phyloP scores from a whole-genome alignment of 2,113 vertebrate species.

The Pao palembangensis region DNA sequence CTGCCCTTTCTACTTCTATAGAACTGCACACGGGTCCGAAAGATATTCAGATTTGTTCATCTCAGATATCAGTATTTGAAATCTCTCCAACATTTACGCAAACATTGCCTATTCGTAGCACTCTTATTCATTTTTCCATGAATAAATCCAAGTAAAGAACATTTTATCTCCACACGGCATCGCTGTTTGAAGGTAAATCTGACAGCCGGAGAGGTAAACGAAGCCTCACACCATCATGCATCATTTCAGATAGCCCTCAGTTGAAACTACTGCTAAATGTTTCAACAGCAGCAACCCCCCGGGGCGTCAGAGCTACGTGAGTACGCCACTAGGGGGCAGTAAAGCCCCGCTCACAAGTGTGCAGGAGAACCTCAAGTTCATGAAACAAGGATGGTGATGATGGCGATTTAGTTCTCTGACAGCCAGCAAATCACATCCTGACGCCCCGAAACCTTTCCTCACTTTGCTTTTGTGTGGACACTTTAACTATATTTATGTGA shows the following conservation, averaged over 20 bases:
- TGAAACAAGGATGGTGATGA: not conserved
- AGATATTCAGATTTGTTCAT: no score
- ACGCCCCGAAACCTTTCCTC: not conserved
- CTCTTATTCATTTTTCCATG: no score
- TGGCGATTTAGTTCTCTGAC: not conserved
- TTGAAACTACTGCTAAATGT: constrained; percentile 18
- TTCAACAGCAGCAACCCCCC: not conserved
- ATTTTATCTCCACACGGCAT: not conserved
- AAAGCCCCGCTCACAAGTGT: constrained; percentile 36
- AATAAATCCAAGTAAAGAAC: not conserved
- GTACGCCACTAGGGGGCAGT: constrained; percentile 68
- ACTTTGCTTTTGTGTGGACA: not conserved
- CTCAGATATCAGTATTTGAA: no score
- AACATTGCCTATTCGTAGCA: no score
- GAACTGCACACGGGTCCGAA: no score
- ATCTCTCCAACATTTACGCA: no score
- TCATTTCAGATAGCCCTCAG: not conserved
- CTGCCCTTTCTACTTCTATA: no score
- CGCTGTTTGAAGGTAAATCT: not conserved
- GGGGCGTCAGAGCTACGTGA: no score
- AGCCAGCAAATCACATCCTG: not conserved
- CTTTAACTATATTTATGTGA: no score
- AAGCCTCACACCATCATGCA: not conserved
- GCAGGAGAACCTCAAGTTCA: constrained; percentile 57
- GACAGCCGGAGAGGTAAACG: not conserved